These are phyloP conservation scores for Galbula dea DNA, from an alignment of 2,113 vertebrate species.

Conservation along the genomic window DNA sequence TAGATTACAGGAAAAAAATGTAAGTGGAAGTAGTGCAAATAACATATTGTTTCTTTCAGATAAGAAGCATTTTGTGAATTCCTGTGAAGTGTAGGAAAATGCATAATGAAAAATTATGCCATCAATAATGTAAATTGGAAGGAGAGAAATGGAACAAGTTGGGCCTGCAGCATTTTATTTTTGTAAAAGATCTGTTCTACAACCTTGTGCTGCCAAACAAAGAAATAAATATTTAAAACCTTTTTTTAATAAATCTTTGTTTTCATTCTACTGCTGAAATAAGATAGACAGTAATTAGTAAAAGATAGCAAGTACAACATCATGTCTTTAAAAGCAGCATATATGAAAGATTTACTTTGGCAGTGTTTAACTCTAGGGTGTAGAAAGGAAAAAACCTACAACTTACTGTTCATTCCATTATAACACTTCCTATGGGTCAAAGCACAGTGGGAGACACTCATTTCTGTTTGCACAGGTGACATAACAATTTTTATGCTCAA, in stretches of 20 bases:
- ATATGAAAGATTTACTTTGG: neutral
- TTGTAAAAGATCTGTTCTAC: constrained; percentile 35
- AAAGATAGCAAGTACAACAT: neutral
- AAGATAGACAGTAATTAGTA: constrained; percentile 25
- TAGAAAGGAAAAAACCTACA: neutral
- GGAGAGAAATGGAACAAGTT: constrained; percentile 49
- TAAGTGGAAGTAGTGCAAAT: constrained; percentile 5
- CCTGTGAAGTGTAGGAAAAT: constrained; percentile 51
- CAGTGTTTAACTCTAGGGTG: neutral
- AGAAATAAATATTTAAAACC: constrained; percentile 16
- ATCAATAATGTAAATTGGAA: constrained; percentile 59
- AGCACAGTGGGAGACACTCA: neutral
- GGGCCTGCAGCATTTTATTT: constrained; percentile 54
- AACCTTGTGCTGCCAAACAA: constrained; percentile 38
- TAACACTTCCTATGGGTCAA: neutral
- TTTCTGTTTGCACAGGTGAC: constrained; percentile 2
- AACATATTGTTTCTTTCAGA: constrained; percentile 71
- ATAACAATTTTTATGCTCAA: neutral
- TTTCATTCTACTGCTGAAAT: neutral
- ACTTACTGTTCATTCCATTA: neutral
- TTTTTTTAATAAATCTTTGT: neutral
- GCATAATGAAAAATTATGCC: constrained; percentile 61
- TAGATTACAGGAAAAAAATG: neutral
- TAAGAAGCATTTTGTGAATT: constrained; percentile 56
- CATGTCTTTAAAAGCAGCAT: neutral